Evolutionary conservation across 1,140 invertebrate genomes (phyloP), one percentile per base, ranked within the genome.

Genomic region (Centruroides vittatus): DNA sequence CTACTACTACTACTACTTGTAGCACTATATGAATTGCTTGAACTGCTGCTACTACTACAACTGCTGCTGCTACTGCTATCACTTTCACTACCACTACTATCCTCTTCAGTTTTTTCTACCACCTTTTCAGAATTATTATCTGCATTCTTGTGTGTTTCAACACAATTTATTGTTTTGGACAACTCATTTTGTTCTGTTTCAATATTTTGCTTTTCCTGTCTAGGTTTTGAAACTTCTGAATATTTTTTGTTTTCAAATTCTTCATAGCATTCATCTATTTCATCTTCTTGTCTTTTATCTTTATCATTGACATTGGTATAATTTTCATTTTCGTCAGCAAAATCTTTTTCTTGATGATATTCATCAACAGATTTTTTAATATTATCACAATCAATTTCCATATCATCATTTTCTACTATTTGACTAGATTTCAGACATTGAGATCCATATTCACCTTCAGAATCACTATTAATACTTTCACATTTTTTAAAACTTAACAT

Each of bases 41-140:
- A 46, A 34, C 52, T 35, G 41, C 12, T 34, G 36, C 35, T 47
- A 35, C 47, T 48, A 52, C 54, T 58, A 35, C 48, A 47, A 11
- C 63, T 56, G 7, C 35, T 49, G 41, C 60, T 61, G 13, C 60
- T 58, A 35, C 11, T n/a, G 7, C 59, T 55, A 50, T 47, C 55
- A 35, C 46, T 60, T 9, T 58, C 23, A 49, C 5, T 12, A 52
- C 12, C 23, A 49, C 5, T 12, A 52, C 12, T 51, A 41, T 41
- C 41, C 9, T 51, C 23, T 11, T n/a, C 12, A 51, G 9, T 51
- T 51, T 51, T 51, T 51, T 51, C 50, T 51, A 13, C 11, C n/a
- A 11, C 50, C 12, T 51, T 51, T 51, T n/a, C 12, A 51, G 50
- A 51, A 51, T 51, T 51, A 51, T 23, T 23, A 7, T 6, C 50